Base-by-base conservation (phyloP, 1,140 invertebrate genomes). In the Micrasema minimum region DNA sequence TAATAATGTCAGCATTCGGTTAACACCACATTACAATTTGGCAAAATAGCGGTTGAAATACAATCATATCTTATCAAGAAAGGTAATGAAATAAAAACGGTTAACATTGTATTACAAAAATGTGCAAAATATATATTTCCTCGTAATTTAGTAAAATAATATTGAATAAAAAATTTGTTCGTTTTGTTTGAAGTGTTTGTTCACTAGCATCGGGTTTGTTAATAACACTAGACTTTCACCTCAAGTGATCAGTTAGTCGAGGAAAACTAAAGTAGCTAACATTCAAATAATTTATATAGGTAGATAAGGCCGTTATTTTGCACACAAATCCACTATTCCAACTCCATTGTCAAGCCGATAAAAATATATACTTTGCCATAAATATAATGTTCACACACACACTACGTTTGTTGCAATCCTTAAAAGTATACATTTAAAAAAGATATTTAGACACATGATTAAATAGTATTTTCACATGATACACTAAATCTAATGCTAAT, bases 381-480 rank as follows among this genome's bases (percentile, higher is more conserved):
- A 66, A 72, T 72, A 66, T 66, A 62, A 73, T 57, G 37, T 70
- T 66, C 69, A 71, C 72, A 69, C 72, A 69, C 45, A 70, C 69
- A 72, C 69, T 59, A 64, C 51, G 46, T 53, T 71, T 69, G 57
- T 55, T 51, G 66, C 50, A 51, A 70, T 62, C 23, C 67, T 75
- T 69, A 75, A 66, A 61, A 69, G 69, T 75, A 70, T 62, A 75
- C 74, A 75, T 72, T 75, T 71, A 72, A 65, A 74, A 74, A 72
- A 75, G 74, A 72, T 75, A 75, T 70, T 68, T 75, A 75, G 70
- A 75, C 74, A 75, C 70, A 70, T 70, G 59, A 65, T 68, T 64
- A 71, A 65, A 50, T 66, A 23, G 18, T 48, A 66, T 55, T 35
- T 26, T 53, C 70, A 31, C 48, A 31, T 46, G 48, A 20, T 12